These are phyloP conservation scores for Naso thynnoides DNA, from an alignment of 2,797 vertebrate species.

Conservation along the genomic window DNA sequence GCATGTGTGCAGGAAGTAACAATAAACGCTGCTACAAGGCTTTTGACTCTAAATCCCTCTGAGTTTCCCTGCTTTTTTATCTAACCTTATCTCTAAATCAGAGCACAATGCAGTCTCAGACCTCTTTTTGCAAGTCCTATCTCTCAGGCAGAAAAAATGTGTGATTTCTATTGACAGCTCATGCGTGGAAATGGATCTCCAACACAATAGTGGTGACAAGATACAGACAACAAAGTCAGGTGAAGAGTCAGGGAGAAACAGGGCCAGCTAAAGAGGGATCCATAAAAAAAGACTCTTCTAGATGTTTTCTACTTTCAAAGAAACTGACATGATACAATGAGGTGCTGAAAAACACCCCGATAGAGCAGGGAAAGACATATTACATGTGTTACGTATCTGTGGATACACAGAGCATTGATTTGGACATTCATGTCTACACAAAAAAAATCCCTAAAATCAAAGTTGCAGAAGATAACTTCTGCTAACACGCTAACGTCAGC, in stretches of 20 bases:
- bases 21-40: constrained; percentile 42
- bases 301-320: constrained; percentile 41
- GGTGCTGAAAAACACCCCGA: constrained; percentile 5
- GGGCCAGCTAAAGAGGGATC: constrained; percentile 43
- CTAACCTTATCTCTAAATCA: constrained; percentile 45
- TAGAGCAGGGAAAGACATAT: not conserved
- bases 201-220: constrained; percentile 60
- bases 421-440: not conserved
- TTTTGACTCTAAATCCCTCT: constrained; percentile 35
- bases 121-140: constrained; percentile 30
- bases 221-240: constrained; percentile 69
- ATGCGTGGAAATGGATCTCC: constrained; percentile 48
- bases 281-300: constrained; percentile 52
- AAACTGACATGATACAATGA: constrained; percentile 38
- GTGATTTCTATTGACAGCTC: constrained; percentile 68
- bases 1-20: constrained; percentile 17
- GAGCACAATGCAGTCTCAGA: constrained; percentile 33
- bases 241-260: constrained; percentile 34
- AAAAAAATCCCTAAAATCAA: not conserved
- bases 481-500: too few relatives aligned
- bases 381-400: constrained; percentile 13
- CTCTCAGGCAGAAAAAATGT: constrained; percentile 60
- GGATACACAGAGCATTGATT: not conserved
- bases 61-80: constrained; percentile 35
- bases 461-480: not conserved